Evolutionary conservation across 2,888 invertebrate species (phyloP).

Genomic region (Trilocha varians): DNA sequence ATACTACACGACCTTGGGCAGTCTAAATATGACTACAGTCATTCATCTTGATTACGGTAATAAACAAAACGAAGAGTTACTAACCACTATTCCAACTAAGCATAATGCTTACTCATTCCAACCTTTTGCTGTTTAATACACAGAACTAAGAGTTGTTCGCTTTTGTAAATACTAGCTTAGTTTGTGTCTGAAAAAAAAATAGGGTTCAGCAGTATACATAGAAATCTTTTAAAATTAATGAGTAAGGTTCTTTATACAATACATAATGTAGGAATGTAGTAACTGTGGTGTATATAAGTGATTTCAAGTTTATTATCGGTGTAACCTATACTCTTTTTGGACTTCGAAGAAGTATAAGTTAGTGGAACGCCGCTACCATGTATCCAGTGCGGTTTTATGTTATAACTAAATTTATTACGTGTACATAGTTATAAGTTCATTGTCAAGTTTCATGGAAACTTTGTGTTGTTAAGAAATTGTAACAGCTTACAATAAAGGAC

Average conservation of each 20-base stretch:
- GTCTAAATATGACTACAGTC: no score
- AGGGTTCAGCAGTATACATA: no score
- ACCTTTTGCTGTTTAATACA: no score
- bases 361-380: slow-evolving; percentile 20
- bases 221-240: no score
- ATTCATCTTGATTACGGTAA: no score
- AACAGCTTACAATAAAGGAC: slow-evolving; percentile 62
- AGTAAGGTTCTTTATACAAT: slow-evolving; percentile 40
- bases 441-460: slow-evolving; percentile 64
- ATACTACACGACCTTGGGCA: no score
- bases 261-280: slow-evolving; percentile 31
- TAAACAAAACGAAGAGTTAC: no score
- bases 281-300: slow-evolving; percentile 25
- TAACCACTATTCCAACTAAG: no score
- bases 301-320: slow-evolving; percentile 15
- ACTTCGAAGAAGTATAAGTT: slow-evolving; percentile 53
- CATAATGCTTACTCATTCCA: no score
- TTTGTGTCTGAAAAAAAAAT: no score
- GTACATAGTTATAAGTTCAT: slow-evolving; percentile 43
- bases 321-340: slow-evolving; percentile 26
- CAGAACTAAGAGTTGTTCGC: no score
- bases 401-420: slow-evolving; percentile 18
- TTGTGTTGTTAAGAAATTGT: slow-evolving; percentile 62
- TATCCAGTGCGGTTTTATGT: slow-evolving; percentile 18
- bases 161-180: no score